Evolutionary conservation across 2,113 vertebrate species (phyloP).

Genomic region (Scolopax mira): DNA sequence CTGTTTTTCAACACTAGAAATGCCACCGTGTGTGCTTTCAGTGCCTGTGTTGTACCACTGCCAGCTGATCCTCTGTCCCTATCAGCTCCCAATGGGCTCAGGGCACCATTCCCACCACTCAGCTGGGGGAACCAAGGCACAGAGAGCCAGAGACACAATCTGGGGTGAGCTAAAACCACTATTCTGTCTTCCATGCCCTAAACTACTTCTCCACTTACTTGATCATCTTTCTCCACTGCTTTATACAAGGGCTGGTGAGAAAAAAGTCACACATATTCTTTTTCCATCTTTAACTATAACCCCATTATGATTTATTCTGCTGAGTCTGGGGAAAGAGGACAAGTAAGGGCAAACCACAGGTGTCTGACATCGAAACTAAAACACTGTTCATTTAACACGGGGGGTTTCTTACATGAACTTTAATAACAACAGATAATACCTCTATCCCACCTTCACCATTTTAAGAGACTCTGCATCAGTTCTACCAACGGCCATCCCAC

Average conservation of each 20-base stretch:
- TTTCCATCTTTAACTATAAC: neutral
- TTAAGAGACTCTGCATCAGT: neutral
- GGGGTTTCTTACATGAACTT: neutral
- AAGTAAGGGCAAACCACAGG: neutral
- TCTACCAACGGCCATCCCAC: neutral
- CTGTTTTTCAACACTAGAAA: neutral
- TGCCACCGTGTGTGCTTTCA: rapidly evolving
- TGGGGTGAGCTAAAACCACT: neutral
- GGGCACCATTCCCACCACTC: neutral
- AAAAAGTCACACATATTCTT: neutral
- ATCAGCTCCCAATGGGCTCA: rapidly evolving
- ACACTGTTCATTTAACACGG: neutral
- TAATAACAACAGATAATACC: neutral
- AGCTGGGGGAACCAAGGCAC: neutral
- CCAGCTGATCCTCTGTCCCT: neutral
- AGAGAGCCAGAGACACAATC: rapidly evolving
- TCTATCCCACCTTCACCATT: neutral
- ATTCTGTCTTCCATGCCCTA: neutral
- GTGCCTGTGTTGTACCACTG: neutral
- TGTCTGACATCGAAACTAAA: neutral
- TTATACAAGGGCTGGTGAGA: neutral
- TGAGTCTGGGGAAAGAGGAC: neutral
- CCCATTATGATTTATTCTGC: neutral
- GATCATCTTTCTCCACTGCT: neutral
- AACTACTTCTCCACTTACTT: neutral